phyloP scores from a whole-genome alignment of 1,140 invertebrate genomes.

The Helicorthomorpha holstii region DNA sequence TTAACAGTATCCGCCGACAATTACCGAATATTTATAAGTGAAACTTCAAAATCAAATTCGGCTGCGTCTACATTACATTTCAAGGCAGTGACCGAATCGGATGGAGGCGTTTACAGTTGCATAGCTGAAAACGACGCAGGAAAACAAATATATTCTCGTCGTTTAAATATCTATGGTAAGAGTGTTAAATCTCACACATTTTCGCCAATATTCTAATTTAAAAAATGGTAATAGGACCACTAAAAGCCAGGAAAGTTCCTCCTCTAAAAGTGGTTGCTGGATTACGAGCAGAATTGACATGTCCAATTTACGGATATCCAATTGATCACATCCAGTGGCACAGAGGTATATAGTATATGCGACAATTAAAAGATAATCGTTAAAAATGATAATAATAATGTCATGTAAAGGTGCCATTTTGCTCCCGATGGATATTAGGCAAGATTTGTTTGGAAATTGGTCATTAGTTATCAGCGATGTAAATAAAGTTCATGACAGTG shows the following conservation, averaged over 20 bases:
- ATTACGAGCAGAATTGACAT: conserved; percentile 69
- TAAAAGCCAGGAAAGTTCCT: conserved; percentile 1
- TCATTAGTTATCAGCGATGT: no score
- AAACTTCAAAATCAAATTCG: not conserved
- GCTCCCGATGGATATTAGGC: no score
- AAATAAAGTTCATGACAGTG: no score
- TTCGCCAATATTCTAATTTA: no score
- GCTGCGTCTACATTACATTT: not conserved
- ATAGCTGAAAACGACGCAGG: conserved; percentile 9
- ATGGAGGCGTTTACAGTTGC: not conserved
- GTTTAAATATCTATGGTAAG: not conserved
- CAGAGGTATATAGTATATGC: no score
- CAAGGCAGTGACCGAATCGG: not conserved
- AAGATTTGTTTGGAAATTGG: no score
- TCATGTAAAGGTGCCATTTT: no score
- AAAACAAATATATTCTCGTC: conserved; percentile 5
- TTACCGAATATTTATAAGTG: not conserved
- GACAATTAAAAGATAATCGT: no score
- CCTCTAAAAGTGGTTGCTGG: conserved; percentile 88
- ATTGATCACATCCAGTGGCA: conserved; percentile 88
- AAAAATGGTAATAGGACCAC: no score
- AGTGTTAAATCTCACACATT: no score
- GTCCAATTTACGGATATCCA: conserved; percentile 85
- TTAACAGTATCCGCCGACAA: not conserved
- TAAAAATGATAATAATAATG: no score